Conservation (phyloP, 2,797 vertebrate genomes). For the Ambastaia sidthimunki region DNA sequence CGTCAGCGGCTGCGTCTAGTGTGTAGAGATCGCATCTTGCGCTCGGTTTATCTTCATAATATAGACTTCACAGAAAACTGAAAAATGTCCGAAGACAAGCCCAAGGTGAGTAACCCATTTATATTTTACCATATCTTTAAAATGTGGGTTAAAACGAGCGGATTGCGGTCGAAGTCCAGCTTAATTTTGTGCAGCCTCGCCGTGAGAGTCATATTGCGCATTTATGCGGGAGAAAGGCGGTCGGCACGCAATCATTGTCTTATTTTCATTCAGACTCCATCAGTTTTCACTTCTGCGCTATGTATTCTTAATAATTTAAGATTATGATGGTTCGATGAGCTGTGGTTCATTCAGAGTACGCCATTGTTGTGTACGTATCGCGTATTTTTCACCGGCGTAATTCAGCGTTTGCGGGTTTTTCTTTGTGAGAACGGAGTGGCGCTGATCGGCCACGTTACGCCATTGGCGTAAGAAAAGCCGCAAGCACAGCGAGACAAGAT, state of each 20-base stretch:
- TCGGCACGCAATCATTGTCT: constrained; percentile 47
- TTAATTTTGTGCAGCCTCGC: constrained; percentile 50
- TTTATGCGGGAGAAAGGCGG: constrained; percentile 61
- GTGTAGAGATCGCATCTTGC: constrained; percentile 57
- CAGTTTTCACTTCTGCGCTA: neutral
- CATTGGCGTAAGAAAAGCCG: constrained; percentile 73
- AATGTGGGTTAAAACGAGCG: neutral
- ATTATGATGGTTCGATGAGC: neutral
- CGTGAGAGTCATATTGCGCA: constrained; percentile 59
- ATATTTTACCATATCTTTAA: neutral
- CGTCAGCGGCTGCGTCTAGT: constrained; percentile 76
- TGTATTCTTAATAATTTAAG: neutral
- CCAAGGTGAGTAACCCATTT: constrained; percentile 82
- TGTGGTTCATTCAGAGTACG: constrained; percentile 44
- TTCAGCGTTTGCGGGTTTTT: constrained; percentile 74
- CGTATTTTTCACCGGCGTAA: constrained; percentile 51
- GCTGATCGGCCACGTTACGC: constrained; percentile 71
- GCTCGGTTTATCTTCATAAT: constrained; percentile 60
- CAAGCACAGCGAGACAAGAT: constrained; percentile 65
- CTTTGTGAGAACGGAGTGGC: constrained; percentile 76
- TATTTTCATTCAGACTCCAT: neutral
- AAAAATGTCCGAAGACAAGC: constrained; percentile 91
- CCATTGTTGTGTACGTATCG: constrained; percentile 52
- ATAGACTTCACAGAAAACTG: constrained; percentile 40
- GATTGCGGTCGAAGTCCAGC: constrained; percentile 5